Base-by-base conservation (phyloP, 1,140 invertebrate genomes). In the Choristoneura fumiferana region DNA sequence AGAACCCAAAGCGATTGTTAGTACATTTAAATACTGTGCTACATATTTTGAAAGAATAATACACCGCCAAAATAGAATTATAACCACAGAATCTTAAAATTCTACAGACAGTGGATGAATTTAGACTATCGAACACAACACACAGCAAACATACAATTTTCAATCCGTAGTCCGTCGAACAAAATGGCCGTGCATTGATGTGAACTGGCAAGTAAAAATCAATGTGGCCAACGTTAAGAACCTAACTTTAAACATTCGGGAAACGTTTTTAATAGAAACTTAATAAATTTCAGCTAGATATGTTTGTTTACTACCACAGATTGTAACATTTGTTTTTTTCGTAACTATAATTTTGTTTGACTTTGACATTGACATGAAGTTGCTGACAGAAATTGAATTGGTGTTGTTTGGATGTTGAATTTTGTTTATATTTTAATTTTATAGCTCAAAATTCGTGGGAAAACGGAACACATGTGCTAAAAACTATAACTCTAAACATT, bases 61-160 rank as follows among this genome's bases (percentile, higher is more conserved):
- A 36, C 12, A 36, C 12, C 35, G 33, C 17, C 33, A 35, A 54
- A 54, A 17, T 12, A 36, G 14, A 37, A 36, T 36, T 13, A 54
- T 37, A 36, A 35, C 53, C 35, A 54, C 33, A 35, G 53, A 54
- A 36, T 17, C 8, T 35, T 34, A 54, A 54, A 54, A 35, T 4
- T 8, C 5, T 4, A 14, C 3, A 10, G 5, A 8, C 9, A 45
- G 40, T 10, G 18, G 1, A n/a, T 4, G 40, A 45, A 17, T 3
- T 9, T 35, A 39, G 13, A 12, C 4, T 12, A 18, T 18, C 17
- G 17, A 9, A n/a, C 22, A 22, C n/a, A 9, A 10, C 8, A 18
- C 22, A 49, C 18, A 49, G 22, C 8, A n/a, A n/a, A 10, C n/a
- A 17, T 1, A 12, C n/a, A 49, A 45, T n/a, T 10, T 45, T 29